Evolutionary conservation across 2,113 vertebrate genomes (phyloP).

Genomic region (Epinephelus moara): DNA sequence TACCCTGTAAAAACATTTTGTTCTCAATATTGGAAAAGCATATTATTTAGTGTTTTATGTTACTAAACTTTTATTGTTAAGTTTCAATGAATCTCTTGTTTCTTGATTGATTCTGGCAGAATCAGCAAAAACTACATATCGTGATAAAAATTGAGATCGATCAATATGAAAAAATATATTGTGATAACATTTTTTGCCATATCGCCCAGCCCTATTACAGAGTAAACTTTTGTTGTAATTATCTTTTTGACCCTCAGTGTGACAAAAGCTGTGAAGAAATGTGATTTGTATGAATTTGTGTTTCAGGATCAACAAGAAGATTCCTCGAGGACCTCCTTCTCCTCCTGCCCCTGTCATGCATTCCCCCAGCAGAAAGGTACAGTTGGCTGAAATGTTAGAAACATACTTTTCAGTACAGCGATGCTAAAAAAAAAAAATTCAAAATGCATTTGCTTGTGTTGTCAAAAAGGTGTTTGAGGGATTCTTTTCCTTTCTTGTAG

Average conservation of each 20-base stretch:
- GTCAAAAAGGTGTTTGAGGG: background rate
- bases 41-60: too few relatives aligned
- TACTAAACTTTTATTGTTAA: too few relatives aligned
- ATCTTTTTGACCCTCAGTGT: background rate
- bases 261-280: background rate
- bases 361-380: conserved; percentile 97
- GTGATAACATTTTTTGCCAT: too few relatives aligned
- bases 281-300: conserved; percentile 12
- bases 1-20: too few relatives aligned
- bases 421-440: background rate
- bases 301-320: conserved; percentile 98
- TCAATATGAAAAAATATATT: too few relatives aligned
- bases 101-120: too few relatives aligned
- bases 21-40: too few relatives aligned
- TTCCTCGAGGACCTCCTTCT: conserved; percentile 96
- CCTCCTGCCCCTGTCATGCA: conserved; percentile 99
- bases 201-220: background rate
- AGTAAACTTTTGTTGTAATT: background rate
- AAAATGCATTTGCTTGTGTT: background rate
- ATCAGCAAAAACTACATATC: too few relatives aligned
- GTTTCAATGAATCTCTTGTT: too few relatives aligned
- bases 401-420: background rate
- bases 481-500: conserved; percentile 77
- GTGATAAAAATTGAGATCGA: too few relatives aligned
- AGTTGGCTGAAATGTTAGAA: background rate